Evolutionary conservation across 2,797 vertebrate species (phyloP), one percentile per base, ranked within the genome.

Genomic region (Cryptoprocta ferox): DNA sequence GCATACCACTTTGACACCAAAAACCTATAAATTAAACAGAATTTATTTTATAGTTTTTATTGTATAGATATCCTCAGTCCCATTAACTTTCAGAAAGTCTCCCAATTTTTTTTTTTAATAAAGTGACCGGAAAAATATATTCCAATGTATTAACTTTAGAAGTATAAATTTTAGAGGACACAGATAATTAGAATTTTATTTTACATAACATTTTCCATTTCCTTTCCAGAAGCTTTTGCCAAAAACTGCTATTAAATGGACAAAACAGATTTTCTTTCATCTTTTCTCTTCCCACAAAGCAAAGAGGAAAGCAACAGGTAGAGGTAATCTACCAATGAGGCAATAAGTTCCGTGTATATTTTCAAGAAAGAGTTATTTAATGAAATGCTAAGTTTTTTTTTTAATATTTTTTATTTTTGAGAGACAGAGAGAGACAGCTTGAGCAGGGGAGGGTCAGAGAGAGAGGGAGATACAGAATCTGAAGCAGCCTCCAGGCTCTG

Each of bases 201-300:
- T 89, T 78, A 68, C 21, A 2, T 92, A 92, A 73, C 28, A 88
- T 42, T 93, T 92, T 94, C 66, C 37, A 96, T 70, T 95, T 97
- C 73, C 87, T 92, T 37, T 95, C 70, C 85, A 95, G 56, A 87
- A 93, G 66, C 45, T 85, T 86, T 82, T 65, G 48, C 53, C 79
- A 95, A 84, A 97, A 96, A 92, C 18, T 97, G 45, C 28, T 79
- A 93, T 80, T 86, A 85, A 92, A 90, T 86, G 48, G 53, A 96
- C 39, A 97, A 93, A 97, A 95, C 92, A 91, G 94, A 89, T 93
- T 93, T 89, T 35, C 79, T 94, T 84, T 94, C 35, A 89, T 97
- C 39, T 56, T 81, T 90, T 75, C 61, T 79, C 53, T 94, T 91
- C 39, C 48, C 12, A 91, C 35, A 88, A 92, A 26, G 39, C 39